Percentiles rank a stretch among this genome's conserved stretches.
These are phyloP conservation scores for Palythoa caribaeorum DNA, from an alignment of 92 coral and sea anemone genomes.

Conservation along the genomic window DNA sequence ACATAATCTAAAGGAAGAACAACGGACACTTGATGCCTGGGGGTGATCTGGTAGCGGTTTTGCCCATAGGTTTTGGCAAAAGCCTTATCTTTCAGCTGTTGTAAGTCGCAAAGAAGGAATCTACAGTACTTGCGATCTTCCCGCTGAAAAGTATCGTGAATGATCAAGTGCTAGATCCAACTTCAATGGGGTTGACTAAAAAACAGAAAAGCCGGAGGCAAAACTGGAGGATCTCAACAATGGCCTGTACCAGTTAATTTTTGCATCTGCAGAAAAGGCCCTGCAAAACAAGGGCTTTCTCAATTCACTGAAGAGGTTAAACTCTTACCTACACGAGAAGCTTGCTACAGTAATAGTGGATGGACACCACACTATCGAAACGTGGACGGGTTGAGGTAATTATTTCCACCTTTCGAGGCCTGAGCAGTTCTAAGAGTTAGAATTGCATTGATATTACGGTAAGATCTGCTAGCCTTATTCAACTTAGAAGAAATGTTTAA, in stretches of 20 bases:
- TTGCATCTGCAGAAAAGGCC: conserved; percentile 57
- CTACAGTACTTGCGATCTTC: neutral
- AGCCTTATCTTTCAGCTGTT: conserved; percentile 8
- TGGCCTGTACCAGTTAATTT: conserved; percentile 46
- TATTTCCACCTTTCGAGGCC: neutral
- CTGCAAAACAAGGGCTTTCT: conserved; percentile 25
- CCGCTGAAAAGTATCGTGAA: conserved; percentile 42
- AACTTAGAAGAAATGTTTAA: neutral
- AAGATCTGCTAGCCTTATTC: neutral
- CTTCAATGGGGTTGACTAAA: conserved; percentile 42
- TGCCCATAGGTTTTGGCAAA: neutral
- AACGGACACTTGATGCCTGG: neutral
- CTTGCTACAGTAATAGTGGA: conserved; percentile 47
- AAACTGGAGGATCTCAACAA: conserved; percentile 33
- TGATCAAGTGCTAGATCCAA: conserved; percentile 36
- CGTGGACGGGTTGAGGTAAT: conserved; percentile 55
- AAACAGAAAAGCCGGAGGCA: neutral
- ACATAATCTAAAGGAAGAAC: neutral
- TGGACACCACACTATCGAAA: conserved; percentile 44
- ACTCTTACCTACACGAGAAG: conserved; percentile 40
- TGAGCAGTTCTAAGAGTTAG: too few species aligned
- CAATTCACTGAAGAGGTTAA: conserved; percentile 23
- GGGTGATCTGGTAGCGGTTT: neutral
- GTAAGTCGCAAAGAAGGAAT: neutral
- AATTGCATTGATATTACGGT: too few species aligned